Conservation (phyloP, 2,797 vertebrate genomes). For the Borostomias antarcticus region DNA sequence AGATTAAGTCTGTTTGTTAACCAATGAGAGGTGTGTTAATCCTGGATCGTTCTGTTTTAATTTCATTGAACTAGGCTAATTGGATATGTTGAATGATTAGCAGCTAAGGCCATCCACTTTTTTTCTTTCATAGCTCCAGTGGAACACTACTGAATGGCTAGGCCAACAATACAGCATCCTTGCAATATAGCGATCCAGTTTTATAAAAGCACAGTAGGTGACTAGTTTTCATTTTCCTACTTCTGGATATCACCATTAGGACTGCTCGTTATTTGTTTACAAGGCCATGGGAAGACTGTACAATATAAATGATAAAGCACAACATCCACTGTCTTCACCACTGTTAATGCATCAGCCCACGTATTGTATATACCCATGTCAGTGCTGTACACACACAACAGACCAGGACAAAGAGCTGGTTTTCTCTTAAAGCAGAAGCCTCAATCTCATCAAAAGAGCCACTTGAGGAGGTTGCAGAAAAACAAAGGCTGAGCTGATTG, state of each 20-base stretch:
- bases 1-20: constrained; percentile 22
- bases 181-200: background rate
- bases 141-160: background rate
- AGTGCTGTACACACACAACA: too few species aligned
- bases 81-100: constrained; percentile 9
- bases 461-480: constrained; percentile 58
- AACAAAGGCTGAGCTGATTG: constrained; percentile 67
- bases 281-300: too few species aligned
- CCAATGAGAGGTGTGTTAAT: constrained; percentile 3
- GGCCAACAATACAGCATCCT: background rate
- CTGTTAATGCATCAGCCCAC: too few species aligned
- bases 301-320: too few species aligned
- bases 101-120: background rate
- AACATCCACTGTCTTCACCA: too few species aligned
- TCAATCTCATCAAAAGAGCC: constrained; percentile 48
- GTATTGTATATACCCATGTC: too few species aligned
- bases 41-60: constrained; percentile 4
- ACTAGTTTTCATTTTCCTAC: background rate
- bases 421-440: too few species aligned
- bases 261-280: too few species aligned
- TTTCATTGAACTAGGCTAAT: constrained; percentile 8
- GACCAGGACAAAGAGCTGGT: too few species aligned
- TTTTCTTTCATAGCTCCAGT: constrained; percentile 1
- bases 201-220: background rate
- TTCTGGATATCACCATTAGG: background rate